A percentile compares a stretch with the other conserved stretches of the same genome.
phyloP scores from a whole-genome alignment of 2,113 vertebrate species.

The Charina bottae region DNA sequence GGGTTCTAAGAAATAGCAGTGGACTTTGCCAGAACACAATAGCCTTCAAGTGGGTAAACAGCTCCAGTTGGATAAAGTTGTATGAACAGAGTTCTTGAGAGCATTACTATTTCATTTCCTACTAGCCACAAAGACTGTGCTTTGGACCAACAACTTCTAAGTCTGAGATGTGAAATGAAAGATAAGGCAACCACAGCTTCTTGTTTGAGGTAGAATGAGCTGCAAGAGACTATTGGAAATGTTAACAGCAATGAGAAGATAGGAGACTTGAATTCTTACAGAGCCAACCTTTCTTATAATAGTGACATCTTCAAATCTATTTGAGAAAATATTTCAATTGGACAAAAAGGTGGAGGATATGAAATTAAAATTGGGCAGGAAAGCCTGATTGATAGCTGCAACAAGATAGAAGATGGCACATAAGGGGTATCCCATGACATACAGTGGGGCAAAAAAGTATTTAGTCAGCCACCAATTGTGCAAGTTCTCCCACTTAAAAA shows the following conservation, averaged over 20 bases:
- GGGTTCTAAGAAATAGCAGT: neutral
- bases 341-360: neutral
- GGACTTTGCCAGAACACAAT: neutral
- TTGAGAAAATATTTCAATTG: neutral
- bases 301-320: neutral
- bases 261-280: neutral
- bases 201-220: neutral
- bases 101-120: neutral
- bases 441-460: too few relatives aligned
- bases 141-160: neutral
- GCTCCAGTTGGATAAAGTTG: neutral
- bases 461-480: too few relatives aligned
- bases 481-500: too few relatives aligned
- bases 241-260: neutral
- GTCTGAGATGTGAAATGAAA: neutral
- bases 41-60: neutral
- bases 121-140: neutral
- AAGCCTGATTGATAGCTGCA: neutral
- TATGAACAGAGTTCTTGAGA: neutral
- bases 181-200: neutral
- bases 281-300: neutral
- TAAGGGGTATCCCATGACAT: neutral
- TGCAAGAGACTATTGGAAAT: neutral
- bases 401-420: neutral
- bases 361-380: neutral